These are phyloP conservation scores for Motacilla alba DNA, from an alignment of 2,113 vertebrate species.

Conservation along the genomic window DNA sequence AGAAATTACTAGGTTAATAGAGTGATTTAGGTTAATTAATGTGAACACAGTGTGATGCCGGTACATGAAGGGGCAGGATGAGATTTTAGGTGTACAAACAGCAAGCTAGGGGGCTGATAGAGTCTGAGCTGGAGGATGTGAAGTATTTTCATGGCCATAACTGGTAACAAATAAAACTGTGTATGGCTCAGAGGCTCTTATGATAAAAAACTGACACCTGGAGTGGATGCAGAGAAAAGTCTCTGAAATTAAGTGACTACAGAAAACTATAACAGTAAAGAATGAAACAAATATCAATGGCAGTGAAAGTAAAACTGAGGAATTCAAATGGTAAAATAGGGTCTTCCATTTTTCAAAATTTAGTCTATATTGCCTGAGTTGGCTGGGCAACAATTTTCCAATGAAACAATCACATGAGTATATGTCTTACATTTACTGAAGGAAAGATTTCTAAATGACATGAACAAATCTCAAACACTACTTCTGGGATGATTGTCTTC, in stretches of 20 bases:
- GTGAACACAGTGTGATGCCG: neutral
- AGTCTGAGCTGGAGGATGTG: neutral
- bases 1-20: neutral
- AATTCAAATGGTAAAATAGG: neutral
- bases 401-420: neutral
- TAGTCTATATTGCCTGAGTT: neutral
- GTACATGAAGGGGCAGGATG: neutral
- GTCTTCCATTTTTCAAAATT: neutral
- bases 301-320: neutral
- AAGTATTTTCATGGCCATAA: neutral
- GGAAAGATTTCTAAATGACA: neutral
- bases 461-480: neutral
- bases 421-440: neutral
- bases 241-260: neutral
- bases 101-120: neutral
- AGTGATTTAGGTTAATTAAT: neutral
- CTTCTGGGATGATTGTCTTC: neutral
- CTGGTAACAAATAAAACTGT: neutral
- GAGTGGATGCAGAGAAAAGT: neutral
- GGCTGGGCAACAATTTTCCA: neutral
- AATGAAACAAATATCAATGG: neutral
- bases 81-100: neutral
- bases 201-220: neutral
- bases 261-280: neutral
- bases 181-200: neutral